A percentile compares a stretch with the other conserved stretches of the same genome.
Evolutionary conservation across 2,113 vertebrate species (phyloP).

Genomic region (Urocolius indicus): DNA sequence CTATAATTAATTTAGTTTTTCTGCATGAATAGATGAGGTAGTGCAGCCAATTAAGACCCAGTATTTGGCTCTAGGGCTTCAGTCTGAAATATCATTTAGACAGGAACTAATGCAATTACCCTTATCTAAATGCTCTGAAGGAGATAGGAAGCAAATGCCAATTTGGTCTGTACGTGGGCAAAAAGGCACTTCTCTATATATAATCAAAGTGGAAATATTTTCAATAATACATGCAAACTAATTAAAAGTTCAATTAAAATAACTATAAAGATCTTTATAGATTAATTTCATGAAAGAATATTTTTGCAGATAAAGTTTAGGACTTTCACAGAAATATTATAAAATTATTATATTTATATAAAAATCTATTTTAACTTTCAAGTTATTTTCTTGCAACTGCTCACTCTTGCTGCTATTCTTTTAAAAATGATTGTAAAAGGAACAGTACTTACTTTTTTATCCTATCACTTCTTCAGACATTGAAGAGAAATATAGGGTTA

Average conservation of each 20-base stretch:
- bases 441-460: not conserved
- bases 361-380: not conserved
- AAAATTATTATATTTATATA: not conserved
- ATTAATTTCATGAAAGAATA: slow-evolving; percentile 12
- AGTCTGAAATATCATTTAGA: slow-evolving; percentile 56
- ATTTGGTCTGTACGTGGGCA: slow-evolving; percentile 29
- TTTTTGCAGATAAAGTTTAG: slow-evolving; percentile 24
- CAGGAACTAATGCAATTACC: slow-evolving; percentile 70
- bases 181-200: not conserved
- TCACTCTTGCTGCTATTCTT: not conserved
- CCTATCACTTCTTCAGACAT: not conserved
- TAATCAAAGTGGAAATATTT: slow-evolving; percentile 46
- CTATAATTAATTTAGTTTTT: slow-evolving; percentile 68
- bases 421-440: not conserved
- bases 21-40: slow-evolving; percentile 23
- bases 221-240: slow-evolving; percentile 27
- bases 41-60: slow-evolving; percentile 25
- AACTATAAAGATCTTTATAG: not conserved
- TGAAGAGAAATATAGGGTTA: not conserved
- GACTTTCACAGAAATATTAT: not conserved
- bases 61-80: slow-evolving; percentile 31
- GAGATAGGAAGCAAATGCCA: slow-evolving; percentile 58
- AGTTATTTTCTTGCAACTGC: not conserved
- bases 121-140: slow-evolving; percentile 63
- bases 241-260: slow-evolving; percentile 65